These are phyloP conservation scores for Dysmachus trigonus DNA, from an alignment of 2,888 invertebrate species.

Conservation along the genomic window DNA sequence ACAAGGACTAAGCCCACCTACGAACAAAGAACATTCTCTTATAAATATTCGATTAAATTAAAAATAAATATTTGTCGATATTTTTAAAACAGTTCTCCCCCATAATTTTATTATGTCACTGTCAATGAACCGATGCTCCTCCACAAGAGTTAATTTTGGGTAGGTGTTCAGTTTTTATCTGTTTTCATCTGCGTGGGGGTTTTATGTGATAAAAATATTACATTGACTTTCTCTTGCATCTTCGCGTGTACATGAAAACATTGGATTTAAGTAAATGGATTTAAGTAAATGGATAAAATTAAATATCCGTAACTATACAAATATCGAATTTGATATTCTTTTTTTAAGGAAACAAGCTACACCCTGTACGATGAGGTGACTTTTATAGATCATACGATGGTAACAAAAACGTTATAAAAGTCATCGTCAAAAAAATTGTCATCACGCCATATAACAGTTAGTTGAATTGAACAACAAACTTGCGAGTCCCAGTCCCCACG, in stretches of 20 bases:
- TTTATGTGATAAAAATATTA: background rate
- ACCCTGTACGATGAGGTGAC: background rate
- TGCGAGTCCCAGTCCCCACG: background rate
- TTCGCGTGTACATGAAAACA: background rate
- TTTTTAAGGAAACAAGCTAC: background rate
- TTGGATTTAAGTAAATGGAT: too few relatives aligned
- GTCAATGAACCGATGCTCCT: background rate
- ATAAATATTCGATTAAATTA: background rate
- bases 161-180: background rate
- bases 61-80: background rate
- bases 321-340: background rate
- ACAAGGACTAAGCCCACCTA: too few relatives aligned
- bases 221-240: background rate
- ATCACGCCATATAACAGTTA: background rate
- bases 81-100: background rate
- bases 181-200: background rate
- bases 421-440: background rate
- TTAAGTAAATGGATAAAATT: background rate
- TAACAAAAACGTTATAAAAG: background rate
- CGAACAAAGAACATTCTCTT: background rate
- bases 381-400: background rate
- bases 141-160: background rate
- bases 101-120: background rate
- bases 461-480: background rate
- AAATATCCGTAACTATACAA: background rate